Conservation (phyloP, 2,888 invertebrate genomes). For the Oxytorus armatus region DNA sequence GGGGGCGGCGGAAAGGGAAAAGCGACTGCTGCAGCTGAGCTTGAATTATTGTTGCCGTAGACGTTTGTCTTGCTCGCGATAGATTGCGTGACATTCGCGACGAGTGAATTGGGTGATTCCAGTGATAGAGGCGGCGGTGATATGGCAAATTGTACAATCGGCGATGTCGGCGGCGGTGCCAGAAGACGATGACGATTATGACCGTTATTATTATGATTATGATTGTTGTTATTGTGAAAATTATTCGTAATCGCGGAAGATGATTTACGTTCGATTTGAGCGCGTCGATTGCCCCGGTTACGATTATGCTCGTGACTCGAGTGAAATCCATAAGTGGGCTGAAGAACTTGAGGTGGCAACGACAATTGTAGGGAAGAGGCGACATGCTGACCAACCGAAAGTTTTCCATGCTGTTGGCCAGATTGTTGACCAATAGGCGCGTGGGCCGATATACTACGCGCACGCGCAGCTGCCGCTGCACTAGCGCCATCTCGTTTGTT, state of each 20-base stretch:
- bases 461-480: slow-evolving; percentile 60
- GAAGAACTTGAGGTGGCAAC: slow-evolving; percentile 85
- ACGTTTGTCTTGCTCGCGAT: slow-evolving; percentile 57
- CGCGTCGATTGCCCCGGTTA: slow-evolving; percentile 73
- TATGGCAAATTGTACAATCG: slow-evolving; percentile 80
- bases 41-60: slow-evolving; percentile 65
- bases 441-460: slow-evolving; percentile 57
- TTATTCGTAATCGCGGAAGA: slow-evolving; percentile 80
- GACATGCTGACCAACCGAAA: slow-evolving; percentile 56
- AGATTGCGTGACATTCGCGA: slow-evolving; percentile 56
- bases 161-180: slow-evolving; percentile 85
- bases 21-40: slow-evolving; percentile 75
- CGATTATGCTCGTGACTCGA: slow-evolving; percentile 85
- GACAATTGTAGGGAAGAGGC: slow-evolving; percentile 71
- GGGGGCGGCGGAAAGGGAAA: slow-evolving; percentile 82
- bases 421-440: slow-evolving; percentile 44
- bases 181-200: slow-evolving; percentile 77
- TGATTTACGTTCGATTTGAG: slow-evolving; percentile 79
- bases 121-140: slow-evolving; percentile 88
- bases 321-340: slow-evolving; percentile 85
- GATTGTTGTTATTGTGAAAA: slow-evolving; percentile 51
- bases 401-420: slow-evolving; percentile 69
- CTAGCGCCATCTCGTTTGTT: slow-evolving; percentile 74
- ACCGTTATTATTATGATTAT: slow-evolving; percentile 49
- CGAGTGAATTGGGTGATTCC: slow-evolving; percentile 85